Base-by-base conservation (phyloP, 2,113 vertebrate genomes). In the Daboia siamensis region DNA sequence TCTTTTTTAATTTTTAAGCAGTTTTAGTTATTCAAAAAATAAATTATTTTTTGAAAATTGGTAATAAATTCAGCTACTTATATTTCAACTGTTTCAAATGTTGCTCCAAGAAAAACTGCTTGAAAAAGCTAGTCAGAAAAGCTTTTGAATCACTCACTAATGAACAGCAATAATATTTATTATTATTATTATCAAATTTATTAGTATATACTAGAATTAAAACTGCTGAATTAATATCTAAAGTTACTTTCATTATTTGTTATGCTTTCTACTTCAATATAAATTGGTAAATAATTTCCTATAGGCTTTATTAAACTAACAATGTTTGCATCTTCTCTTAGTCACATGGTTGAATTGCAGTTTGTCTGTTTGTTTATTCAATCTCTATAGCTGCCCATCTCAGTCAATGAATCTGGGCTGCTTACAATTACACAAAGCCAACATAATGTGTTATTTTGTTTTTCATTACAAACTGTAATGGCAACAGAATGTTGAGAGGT, bases 191-290 rank as follows among this genome's bases (percentile, higher is more conserved):
- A 51, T 51, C 48, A 51, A 51, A 57, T 57, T 57, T 23, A 23
- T 57, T 23, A 57, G 20, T 57, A 57, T 23, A 86, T 91, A 17
- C 59, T 92, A 56, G 33, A 92, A n/a, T 57, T 80, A 48, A 64
- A 84, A 26, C 11, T 69, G 13, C 54, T 89, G 33, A 89, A 92
- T 89, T 80, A 92, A 92, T 89, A 56, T 56, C 84, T 84, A 80
- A 92, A 57, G 52, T 44, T 56, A n/a, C 56, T 88, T 87, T 39
- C 33, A 89, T 88, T 55, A 88, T 89, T 84, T 21, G 48, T 11
- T 74, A 23, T 80, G 48, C 51, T 55, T 88, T 88, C 88, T 46
- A 74, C 23, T 84, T 88, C 56, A 55, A 9, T 29, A 15, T 33
- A 46, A 46, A 52, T 80, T 92, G n/a, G 61, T n/a, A 80, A 61